Evolutionary conservation across 92 coral and sea anemone species (phyloP).

Genomic region (Epizoanthus fatuus): DNA sequence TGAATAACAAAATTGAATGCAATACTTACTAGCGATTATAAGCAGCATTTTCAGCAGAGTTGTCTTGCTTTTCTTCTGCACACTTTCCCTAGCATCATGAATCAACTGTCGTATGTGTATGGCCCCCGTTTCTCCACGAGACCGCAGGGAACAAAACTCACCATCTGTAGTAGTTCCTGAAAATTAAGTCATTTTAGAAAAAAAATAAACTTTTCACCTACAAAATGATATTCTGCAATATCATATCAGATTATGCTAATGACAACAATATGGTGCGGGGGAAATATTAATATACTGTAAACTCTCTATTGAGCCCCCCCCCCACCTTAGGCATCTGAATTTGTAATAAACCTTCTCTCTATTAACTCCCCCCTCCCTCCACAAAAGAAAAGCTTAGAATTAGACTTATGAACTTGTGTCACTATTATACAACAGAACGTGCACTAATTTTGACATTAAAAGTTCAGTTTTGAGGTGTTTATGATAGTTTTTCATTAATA

Average conservation of each 20-base stretch:
- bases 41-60: conserved; percentile 54
- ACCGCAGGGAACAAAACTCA: conserved; percentile 60
- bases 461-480: too few relatives aligned
- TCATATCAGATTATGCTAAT: conserved; percentile 13
- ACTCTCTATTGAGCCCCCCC: not conserved
- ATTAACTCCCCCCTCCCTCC: not conserved
- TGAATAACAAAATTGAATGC: not conserved
- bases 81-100: conserved; percentile 62
- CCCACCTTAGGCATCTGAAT: not conserved
- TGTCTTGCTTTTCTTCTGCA: conserved; percentile 32
- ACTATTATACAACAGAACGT: not conserved
- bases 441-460: not conserved
- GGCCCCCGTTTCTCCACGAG: conserved; percentile 62
- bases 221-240: conserved; percentile 4
- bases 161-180: conserved; percentile 75
- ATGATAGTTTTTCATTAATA: too few relatives aligned
- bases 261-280: conserved; percentile 1
- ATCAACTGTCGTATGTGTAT: conserved; percentile 59
- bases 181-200: not conserved
- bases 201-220: not conserved
- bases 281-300: not conserved
- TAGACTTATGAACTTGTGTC: not conserved
- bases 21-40: conserved; percentile 29
- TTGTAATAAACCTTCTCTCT: not conserved
- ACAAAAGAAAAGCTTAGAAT: conserved; percentile 2